Percentiles rank a stretch among this genome's conserved stretches.
Conservation (phyloP, 2,888 invertebrate genomes). For the Venustoraphidia nigricollis region DNA sequence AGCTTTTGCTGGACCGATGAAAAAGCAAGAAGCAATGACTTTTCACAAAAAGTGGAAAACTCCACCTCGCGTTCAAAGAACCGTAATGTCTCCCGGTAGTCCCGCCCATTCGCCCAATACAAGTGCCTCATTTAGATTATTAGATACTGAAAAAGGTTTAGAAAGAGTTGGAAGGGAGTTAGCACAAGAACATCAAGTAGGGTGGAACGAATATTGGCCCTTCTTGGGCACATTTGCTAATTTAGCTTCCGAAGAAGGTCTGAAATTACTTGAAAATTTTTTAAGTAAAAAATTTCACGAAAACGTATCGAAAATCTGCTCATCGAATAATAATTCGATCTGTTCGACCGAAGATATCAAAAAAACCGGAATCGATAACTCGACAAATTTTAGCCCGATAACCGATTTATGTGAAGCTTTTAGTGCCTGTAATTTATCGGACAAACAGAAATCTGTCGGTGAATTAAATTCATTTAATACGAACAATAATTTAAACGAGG, state of each 20-base stretch:
- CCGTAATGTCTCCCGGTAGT: conserved; percentile 16
- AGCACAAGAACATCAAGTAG: conserved; percentile 54
- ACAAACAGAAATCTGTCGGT: conserved; percentile 17
- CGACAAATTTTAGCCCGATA: conserved; percentile 32
- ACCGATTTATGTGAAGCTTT: conserved; percentile 42
- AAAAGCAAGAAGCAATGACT: conserved; percentile 46
- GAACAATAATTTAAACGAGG: conserved; percentile 1
- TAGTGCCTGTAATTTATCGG: conserved; percentile 35
- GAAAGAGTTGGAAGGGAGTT: conserved; percentile 65
- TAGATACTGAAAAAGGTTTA: conserved; percentile 75
- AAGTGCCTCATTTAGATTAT: conserved; percentile 31
- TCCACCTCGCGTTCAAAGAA: conserved; percentile 39
- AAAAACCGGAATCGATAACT: too few relatives aligned
- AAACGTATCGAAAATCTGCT: conserved; percentile 13
- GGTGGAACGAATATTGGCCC: conserved; percentile 89
- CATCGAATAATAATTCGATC: background rate
- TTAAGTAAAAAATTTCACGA: conserved; percentile 40
- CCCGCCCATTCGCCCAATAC: conserved; percentile 12
- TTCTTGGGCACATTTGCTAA: conserved; percentile 74
- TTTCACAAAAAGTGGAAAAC: conserved; percentile 75
- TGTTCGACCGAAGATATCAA: too few relatives aligned
- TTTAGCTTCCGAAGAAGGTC: conserved; percentile 55
- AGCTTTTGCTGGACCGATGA: conserved; percentile 89
- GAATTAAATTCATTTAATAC: background rate
- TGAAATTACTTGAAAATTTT: conserved; percentile 58